A percentile compares a stretch with the other conserved stretches of the same genome.
phyloP scores from a whole-genome alignment of 2,113 vertebrate genomes.

The Oostethus manadensis region DNA sequence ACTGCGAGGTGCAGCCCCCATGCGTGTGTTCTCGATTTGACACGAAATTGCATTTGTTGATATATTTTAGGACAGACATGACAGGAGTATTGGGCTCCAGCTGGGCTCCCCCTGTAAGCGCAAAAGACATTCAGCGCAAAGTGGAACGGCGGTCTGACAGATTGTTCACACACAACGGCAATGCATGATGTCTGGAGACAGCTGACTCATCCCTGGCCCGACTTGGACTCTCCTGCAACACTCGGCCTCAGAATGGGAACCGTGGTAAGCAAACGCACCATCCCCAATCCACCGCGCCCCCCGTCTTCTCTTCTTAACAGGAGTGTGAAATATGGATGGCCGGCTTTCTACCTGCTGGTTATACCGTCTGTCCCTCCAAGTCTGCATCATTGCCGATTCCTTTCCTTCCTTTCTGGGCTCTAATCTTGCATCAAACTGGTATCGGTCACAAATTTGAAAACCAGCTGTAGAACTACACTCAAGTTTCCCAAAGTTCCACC shows the following conservation, averaged over 20 bases:
- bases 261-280: too few species aligned
- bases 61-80: conserved; percentile 28
- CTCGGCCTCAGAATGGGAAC: too few species aligned
- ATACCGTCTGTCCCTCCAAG: conserved; percentile 47
- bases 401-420: not conserved
- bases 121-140: too few species aligned
- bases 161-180: too few species aligned
- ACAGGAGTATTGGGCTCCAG: conserved; percentile 24
- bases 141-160: too few species aligned
- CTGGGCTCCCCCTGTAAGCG: not conserved
- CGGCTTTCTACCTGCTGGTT: conserved; percentile 56
- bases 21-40: conserved; percentile 41
- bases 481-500: too few species aligned
- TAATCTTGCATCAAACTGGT: too few species aligned
- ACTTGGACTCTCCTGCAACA: too few species aligned
- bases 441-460: too few species aligned
- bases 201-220: too few species aligned
- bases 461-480: too few species aligned
- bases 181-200: too few species aligned
- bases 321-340: conserved; percentile 49
- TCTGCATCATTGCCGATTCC: conserved; percentile 6
- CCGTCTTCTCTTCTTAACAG: conserved; percentile 27
- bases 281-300: not conserved
- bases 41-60: conserved; percentile 50
- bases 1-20: conserved; percentile 19